These are phyloP conservation scores for Eulemur rufifrons DNA, from an alignment of 2,113 vertebrate genomes.

Conservation along the genomic window DNA sequence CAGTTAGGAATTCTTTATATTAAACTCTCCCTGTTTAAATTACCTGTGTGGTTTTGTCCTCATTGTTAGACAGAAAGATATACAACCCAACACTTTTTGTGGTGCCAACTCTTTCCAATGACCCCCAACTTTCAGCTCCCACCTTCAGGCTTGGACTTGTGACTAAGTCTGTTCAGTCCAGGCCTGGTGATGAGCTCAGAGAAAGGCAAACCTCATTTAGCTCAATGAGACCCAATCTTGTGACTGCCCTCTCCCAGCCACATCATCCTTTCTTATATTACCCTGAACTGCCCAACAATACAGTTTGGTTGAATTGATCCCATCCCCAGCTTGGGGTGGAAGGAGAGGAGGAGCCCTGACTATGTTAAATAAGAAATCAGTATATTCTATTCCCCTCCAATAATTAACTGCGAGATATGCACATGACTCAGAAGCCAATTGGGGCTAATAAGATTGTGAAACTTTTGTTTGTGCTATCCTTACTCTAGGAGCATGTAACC, in stretches of 20 bases:
- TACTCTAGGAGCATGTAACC: background rate
- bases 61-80: background rate
- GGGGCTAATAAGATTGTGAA: background rate
- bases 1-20: background rate
- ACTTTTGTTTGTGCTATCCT: background rate
- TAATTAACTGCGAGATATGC: background rate
- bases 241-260: background rate
- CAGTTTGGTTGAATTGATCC: background rate
- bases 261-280: background rate
- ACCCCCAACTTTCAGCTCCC: background rate
- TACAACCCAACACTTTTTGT: background rate
- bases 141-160: background rate
- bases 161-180: background rate
- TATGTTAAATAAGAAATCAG: background rate
- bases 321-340: no score
- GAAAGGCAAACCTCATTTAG: background rate
- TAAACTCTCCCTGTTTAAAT: background rate
- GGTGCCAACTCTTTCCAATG: background rate
- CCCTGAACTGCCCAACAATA: background rate
- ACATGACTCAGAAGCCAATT: background rate
- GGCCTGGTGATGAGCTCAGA: background rate
- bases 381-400: background rate
- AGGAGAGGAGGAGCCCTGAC: background rate
- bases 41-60: background rate
- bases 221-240: background rate